Evolutionary conservation across 2,888 invertebrate species (phyloP), one percentile per base, ranked within the genome.

Genomic region (Caenorhabditis becei): DNA sequence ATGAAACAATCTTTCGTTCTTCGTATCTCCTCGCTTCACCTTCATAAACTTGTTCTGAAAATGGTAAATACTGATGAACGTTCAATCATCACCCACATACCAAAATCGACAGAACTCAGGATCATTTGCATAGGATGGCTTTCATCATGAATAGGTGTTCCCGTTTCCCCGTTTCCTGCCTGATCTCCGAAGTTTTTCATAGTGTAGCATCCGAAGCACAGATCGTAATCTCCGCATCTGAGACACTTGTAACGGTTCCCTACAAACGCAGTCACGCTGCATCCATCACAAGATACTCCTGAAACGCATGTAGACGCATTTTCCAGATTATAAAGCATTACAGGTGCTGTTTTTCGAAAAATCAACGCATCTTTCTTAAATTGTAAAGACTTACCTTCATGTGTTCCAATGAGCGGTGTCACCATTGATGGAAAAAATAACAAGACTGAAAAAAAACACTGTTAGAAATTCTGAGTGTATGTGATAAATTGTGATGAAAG

Each of bases 271-370:
- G 95, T 96, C 94, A 96, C 96, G 93, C 96, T 94, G 94, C 98
- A 98, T 92, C 96, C 96, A 95, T 98, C 98, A 94, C 98, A 98
- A 94, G 97, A 97, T 92, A 98, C 97, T 94, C 97, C 98, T 96
- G 54, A 32, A 72, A 5, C 10, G 5, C 10, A 35, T 35, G 5
- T n/a, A n/a, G n/a, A n/a, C n/a, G n/a, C 35, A 35, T 35, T 35
- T 35, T 35, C 35, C 35, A 10, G 7, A 35, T 35, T 35, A 35
- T 35, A 10, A 10, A 35, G 5, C 35, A 35, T 5, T 8, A 35
- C 10, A 8, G 35, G 5, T 35, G 5, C 35, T 35, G 10, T 35
- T 35, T 10, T 5, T 10, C 10, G 35, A 35, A 35, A 5, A 35
- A 10, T 8, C 35, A 10, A 10, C 7, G 2, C 41, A 14, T 10